phyloP scores from a whole-genome alignment of 2,888 invertebrate species.

The Hirtodrosophila confusa region DNA sequence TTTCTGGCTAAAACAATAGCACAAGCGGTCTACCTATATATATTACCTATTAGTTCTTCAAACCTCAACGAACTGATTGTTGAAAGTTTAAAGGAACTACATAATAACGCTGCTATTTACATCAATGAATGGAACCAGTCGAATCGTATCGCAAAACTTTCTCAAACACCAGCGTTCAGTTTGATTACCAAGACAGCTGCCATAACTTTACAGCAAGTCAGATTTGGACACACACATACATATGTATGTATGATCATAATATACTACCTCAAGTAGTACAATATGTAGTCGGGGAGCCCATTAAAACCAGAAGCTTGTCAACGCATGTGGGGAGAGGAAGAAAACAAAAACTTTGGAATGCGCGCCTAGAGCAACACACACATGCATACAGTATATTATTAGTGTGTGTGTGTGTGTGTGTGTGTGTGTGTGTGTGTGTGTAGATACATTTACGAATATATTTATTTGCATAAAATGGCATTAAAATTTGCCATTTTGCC shows the following conservation, averaged over 20 bases:
- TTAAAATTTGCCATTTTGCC: constrained; percentile 74
- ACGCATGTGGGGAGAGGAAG: constrained; percentile 32
- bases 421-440: too few relatives aligned
- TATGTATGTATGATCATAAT: constrained; percentile 1
- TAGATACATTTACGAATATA: too few relatives aligned
- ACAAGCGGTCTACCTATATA: too few relatives aligned
- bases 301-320: constrained; percentile 51
- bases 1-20: too few relatives aligned
- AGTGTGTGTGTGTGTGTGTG: too few relatives aligned
- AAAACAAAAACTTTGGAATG: constrained; percentile 48
- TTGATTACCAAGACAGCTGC: too few relatives aligned
- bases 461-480: constrained; percentile 73
- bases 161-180: background rate
- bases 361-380: constrained; percentile 35
- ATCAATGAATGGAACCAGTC: too few relatives aligned
- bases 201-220: constrained; percentile 10
- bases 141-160: background rate
- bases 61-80: too few relatives aligned
- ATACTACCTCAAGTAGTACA: background rate
- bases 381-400: constrained; percentile 8
- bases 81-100: too few relatives aligned
- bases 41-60: too few relatives aligned
- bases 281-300: constrained; percentile 17
- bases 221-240: too few relatives aligned
- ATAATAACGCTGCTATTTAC: too few relatives aligned